phyloP scores from a whole-genome alignment of 2,113 vertebrate genomes.

The Poecile atricapillus region DNA sequence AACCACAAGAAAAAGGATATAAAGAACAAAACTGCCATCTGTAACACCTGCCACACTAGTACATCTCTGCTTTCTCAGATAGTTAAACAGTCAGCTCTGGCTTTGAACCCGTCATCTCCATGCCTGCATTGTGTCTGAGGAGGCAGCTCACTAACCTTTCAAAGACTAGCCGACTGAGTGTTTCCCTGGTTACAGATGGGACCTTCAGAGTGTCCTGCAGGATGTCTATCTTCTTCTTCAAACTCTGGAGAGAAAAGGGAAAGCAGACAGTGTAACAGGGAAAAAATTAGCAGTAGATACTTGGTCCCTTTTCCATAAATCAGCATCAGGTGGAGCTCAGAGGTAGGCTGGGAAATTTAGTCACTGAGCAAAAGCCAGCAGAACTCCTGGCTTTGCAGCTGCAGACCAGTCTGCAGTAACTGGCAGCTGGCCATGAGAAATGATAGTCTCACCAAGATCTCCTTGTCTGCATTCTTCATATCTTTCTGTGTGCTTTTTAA shows the following conservation, averaged over 20 bases:
- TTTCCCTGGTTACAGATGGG: constrained; percentile 84
- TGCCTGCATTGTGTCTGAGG: background rate
- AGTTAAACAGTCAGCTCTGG: background rate
- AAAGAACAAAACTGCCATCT: background rate
- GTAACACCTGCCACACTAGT: background rate
- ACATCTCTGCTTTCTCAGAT: background rate
- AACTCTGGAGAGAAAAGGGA: constrained; percentile 74
- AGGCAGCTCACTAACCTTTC: constrained; percentile 82
- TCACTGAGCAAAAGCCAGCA: background rate
- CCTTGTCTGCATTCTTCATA: constrained; percentile 85
- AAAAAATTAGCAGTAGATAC: background rate
- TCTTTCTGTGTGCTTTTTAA: constrained; percentile 86
- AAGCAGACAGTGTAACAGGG: background rate
- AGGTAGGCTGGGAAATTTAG: background rate
- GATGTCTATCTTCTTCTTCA: constrained; percentile 92
- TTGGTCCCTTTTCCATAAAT: background rate
- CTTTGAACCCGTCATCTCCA: background rate
- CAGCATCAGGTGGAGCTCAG: background rate
- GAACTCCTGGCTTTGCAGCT: background rate
- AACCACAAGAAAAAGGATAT: background rate
- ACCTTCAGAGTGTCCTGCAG: constrained; percentile 92
- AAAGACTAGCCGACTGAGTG: constrained; percentile 87
- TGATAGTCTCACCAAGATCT: constrained; percentile 80
- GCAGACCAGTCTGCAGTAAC: constrained; percentile 2
- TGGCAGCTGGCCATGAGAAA: background rate